These are phyloP conservation scores for Linepithema humile DNA, from an alignment of 1,140 invertebrate species.

Conservation along the genomic window DNA sequence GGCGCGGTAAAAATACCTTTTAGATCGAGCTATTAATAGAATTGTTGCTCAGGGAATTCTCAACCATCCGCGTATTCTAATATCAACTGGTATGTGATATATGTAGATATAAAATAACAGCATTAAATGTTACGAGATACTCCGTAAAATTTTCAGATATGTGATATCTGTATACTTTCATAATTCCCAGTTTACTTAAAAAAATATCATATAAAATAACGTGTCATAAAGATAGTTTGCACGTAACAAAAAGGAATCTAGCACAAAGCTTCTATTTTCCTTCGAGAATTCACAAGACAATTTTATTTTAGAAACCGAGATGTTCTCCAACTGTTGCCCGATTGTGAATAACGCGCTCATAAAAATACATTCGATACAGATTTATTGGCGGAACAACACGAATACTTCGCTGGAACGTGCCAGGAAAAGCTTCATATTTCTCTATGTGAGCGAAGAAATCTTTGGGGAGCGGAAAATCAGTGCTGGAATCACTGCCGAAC, in stretches of 20 bases:
- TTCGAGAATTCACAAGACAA: background rate
- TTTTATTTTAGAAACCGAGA: background rate
- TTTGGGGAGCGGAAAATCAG: background rate
- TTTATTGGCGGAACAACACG: background rate
- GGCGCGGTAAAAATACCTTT: slow-evolving; percentile 37
- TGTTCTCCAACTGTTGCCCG: background rate
- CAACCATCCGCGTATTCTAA: slow-evolving; percentile 7
- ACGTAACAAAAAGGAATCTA: too few relatives aligned
- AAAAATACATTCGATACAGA: slow-evolving; percentile 7
- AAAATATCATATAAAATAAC: background rate
- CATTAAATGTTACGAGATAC: background rate
- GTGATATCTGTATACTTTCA: background rate
- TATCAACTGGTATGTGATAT: slow-evolving; percentile 1
- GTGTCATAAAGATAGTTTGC: too few relatives aligned
- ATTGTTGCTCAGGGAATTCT: slow-evolving; percentile 38
- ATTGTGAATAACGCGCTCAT: background rate
- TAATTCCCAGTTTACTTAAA: background rate
- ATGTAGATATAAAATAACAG: background rate
- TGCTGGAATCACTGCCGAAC: background rate
- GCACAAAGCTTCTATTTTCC: too few relatives aligned
- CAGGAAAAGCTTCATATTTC: background rate
- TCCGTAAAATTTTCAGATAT: background rate
- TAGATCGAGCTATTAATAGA: slow-evolving; percentile 48
- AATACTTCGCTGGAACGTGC: background rate
- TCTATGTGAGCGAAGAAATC: background rate